phyloP scores from a whole-genome alignment of 2,113 vertebrate species.

The Neodon shergylaensis region DNA sequence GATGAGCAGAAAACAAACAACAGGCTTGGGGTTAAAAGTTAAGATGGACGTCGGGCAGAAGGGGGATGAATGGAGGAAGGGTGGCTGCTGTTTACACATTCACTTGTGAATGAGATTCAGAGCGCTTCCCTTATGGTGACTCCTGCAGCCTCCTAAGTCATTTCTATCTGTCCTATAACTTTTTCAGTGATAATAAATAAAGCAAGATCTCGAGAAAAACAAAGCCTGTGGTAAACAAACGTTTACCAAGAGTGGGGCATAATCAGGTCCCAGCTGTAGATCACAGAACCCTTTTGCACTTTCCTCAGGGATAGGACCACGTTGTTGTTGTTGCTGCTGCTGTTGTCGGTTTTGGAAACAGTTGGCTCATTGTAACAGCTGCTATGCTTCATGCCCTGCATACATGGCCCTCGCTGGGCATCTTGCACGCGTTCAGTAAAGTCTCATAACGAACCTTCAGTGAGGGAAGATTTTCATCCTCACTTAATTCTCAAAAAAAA shows the following conservation, averaged over 20 bases:
- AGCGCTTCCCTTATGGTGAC: background rate
- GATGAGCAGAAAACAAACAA: background rate
- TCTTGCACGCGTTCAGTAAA: conserved; percentile 22
- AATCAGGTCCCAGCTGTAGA: background rate
- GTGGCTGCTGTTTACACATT: conserved; percentile 29
- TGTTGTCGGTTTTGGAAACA: background rate
- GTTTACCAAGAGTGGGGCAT: background rate
- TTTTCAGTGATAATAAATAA: background rate
- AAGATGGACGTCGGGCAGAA: background rate
- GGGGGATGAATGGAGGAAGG: background rate
- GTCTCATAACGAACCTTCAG: conserved; percentile 9
- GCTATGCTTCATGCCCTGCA: background rate
- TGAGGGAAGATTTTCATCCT: conserved; percentile 11
- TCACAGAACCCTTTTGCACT: background rate
- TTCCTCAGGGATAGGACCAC: background rate
- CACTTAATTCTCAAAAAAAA: background rate
- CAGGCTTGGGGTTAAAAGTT: background rate
- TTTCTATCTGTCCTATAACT: background rate
- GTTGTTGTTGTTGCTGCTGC: background rate
- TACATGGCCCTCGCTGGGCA: background rate
- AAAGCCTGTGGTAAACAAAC: conserved; percentile 21
- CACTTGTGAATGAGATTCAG: conserved; percentile 30
- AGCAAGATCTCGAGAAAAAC: background rate
- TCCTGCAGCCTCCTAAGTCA: background rate
- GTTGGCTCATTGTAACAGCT: background rate